phyloP scores from a whole-genome alignment of 2,888 invertebrate genomes.

The Bimastos eiseni region DNA sequence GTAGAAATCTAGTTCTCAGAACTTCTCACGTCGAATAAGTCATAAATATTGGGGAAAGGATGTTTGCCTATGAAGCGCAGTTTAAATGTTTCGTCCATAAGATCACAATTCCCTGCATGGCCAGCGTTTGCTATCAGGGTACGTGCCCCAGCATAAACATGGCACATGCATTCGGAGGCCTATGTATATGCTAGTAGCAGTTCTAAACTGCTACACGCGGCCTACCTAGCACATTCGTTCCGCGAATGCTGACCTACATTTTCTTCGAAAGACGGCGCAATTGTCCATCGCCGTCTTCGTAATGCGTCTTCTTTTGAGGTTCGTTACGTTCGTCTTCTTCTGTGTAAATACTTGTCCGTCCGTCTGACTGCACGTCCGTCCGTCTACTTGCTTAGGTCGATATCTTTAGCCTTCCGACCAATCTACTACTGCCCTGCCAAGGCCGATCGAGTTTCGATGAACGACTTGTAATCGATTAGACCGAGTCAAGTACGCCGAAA shows the following conservation, averaged over 20 bases:
- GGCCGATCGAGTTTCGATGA: background rate
- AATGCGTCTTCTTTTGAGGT: background rate
- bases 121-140: background rate
- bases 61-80: background rate
- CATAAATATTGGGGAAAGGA: background rate
- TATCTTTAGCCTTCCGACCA: background rate
- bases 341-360: background rate
- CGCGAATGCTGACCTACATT: slow-evolving; percentile 1
- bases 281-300: background rate
- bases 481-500: background rate
- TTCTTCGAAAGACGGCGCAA: background rate
- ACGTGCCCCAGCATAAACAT: background rate
- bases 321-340: background rate
- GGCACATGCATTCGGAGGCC: background rate
- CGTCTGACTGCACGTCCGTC: background rate
- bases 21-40: background rate
- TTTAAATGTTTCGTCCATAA: background rate
- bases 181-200: background rate
- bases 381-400: background rate
- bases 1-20: background rate
- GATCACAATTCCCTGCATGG: background rate
- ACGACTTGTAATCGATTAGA: background rate
- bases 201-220: background rate
- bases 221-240: background rate
- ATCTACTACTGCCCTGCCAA: background rate